Conservation (phyloP, 2,113 vertebrate genomes). For the Bos javanicus region DNA sequence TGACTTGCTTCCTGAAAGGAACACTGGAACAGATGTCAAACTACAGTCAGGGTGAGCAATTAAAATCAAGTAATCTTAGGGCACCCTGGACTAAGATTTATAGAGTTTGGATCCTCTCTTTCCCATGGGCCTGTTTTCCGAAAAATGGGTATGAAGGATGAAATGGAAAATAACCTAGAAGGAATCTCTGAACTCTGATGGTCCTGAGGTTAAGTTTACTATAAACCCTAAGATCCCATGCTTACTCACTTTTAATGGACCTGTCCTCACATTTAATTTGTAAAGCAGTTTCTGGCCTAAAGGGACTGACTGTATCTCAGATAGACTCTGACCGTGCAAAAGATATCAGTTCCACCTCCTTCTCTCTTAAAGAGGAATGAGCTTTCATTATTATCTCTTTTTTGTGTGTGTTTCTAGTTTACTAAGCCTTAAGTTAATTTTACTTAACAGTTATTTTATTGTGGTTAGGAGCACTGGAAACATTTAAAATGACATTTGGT, state of each 20-base stretch:
- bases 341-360: neutral
- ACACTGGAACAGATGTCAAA: constrained; percentile 4
- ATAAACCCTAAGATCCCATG: neutral
- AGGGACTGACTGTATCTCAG: neutral
- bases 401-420: neutral
- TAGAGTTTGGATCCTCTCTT: neutral
- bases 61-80: neutral
- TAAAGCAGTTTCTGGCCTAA: neutral
- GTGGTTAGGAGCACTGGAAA: neutral
- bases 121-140: neutral
- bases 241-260: neutral
- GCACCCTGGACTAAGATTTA: neutral
- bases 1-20: constrained; percentile 5
- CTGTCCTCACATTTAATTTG: neutral
- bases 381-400: neutral
- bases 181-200: neutral
- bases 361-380: neutral
- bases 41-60: neutral
- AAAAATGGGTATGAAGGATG: neutral
- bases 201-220: neutral
- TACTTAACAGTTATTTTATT: neutral
- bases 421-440: neutral
- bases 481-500: constrained; percentile 40
- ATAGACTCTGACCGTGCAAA: neutral
- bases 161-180: neutral